Evolutionary conservation across 64 coral and sea anemone genomes (phyloP).

Genomic region (Acropora tenuis): DNA sequence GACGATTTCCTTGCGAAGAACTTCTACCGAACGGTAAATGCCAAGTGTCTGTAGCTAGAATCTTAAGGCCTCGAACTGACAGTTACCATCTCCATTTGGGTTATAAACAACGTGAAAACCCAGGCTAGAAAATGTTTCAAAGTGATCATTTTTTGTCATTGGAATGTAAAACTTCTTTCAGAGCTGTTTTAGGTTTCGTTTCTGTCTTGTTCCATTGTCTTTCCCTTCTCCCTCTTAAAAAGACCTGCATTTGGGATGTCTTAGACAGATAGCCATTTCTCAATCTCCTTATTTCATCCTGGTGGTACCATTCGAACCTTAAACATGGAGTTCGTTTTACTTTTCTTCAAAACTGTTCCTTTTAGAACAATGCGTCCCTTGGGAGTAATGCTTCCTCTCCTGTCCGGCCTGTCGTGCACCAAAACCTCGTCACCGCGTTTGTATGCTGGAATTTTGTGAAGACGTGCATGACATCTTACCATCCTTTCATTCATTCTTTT

Average conservation of each 20-base stretch:
- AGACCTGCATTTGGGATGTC: neutral
- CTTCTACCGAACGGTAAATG: conserved; percentile 21
- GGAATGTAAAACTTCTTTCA: neutral
- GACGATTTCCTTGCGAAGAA: conserved; percentile 4
- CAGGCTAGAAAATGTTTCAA: neutral
- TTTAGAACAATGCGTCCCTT: conserved; percentile 26
- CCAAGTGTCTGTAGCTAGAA: conserved; percentile 16
- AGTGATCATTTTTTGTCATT: too few species aligned
- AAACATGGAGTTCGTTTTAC: conserved; percentile 7
- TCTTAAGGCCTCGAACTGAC: conserved; percentile 1
- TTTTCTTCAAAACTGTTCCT: neutral
- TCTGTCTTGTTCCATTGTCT: neutral
- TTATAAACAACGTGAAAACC: conserved; percentile 10
- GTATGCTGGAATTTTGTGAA: neutral
- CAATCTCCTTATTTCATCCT: neutral
- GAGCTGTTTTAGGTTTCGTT: conserved; percentile 8
- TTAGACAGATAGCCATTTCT: conserved; percentile 11
- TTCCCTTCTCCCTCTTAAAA: neutral
- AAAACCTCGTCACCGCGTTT: neutral
- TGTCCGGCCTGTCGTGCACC: neutral
- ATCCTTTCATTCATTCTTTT: conserved; percentile 22
- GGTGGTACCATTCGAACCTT: conserved; percentile 23
- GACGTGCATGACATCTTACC: neutral
- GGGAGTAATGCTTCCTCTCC: conserved; percentile 6
- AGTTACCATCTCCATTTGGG: conserved; percentile 33